Evolutionary conservation across 1,140 invertebrate species (phyloP).

Genomic region (Panulirus ornatus): DNA sequence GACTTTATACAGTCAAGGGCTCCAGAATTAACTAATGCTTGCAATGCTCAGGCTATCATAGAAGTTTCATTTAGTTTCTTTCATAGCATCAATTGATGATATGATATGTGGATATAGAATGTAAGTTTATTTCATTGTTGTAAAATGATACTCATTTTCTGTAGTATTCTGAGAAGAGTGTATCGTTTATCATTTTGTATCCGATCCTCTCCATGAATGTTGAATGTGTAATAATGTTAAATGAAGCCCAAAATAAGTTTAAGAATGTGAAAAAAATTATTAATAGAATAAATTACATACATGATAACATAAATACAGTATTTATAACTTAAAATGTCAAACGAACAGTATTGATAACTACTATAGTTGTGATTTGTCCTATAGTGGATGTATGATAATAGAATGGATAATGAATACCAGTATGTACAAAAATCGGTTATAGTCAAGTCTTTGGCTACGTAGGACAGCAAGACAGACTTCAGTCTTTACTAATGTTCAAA

Average conservation of each 20-base stretch:
- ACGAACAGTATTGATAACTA: not conserved
- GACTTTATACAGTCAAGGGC: too few species aligned
- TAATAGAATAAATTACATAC: too few species aligned
- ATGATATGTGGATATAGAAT: not conserved
- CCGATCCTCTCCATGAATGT: not conserved
- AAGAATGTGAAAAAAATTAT: too few species aligned
- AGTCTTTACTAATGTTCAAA: not conserved
- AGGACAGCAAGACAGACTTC: not conserved
- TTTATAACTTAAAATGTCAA: too few species aligned
- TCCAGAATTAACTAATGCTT: too few species aligned
- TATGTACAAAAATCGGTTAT: slow-evolving; percentile 4
- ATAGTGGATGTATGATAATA: not conserved
- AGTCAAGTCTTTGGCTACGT: slow-evolving; percentile 16
- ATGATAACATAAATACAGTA: too few species aligned
- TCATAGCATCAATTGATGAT: not conserved
- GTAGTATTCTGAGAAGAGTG: not conserved
- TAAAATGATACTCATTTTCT: not conserved
- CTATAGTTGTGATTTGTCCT: not conserved
- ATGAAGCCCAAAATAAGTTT: not conserved
- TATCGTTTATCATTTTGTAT: not conserved
- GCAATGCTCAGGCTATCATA: too few species aligned
- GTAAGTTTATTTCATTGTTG: not conserved
- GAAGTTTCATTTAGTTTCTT: too few species aligned
- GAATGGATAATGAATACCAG: not conserved
- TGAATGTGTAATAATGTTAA: not conserved